These are phyloP conservation scores for Sander lucioperca DNA, from an alignment of 2,113 vertebrate genomes.

Conservation along the genomic window DNA sequence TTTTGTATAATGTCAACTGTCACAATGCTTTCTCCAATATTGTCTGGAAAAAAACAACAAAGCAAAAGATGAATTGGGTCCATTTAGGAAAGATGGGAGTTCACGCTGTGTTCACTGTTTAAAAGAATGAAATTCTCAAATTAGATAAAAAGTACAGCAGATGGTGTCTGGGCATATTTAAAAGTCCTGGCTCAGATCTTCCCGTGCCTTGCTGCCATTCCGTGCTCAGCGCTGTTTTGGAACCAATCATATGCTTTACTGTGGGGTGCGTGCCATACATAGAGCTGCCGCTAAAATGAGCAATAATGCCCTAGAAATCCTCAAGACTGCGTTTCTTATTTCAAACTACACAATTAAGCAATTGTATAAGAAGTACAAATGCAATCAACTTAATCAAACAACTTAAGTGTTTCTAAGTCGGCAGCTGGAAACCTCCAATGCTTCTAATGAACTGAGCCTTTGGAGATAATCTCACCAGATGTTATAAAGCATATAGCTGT, in stretches of 20 bases:
- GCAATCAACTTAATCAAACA: constrained; percentile 57
- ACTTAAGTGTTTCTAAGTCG: constrained; percentile 35
- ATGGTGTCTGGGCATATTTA: constrained; percentile 42
- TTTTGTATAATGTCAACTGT: background rate
- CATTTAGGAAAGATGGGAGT: constrained; percentile 15
- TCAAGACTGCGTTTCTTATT: constrained; percentile 52
- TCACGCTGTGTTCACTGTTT: constrained; percentile 9
- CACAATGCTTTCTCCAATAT: constrained; percentile 3
- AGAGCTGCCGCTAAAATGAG: constrained; percentile 48
- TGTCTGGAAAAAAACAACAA: background rate
- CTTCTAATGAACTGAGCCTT: constrained; percentile 60
- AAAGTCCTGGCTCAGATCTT: constrained; percentile 38
- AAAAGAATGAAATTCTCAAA: constrained; percentile 42
- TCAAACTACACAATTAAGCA: constrained; percentile 59
- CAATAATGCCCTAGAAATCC: constrained; percentile 22
- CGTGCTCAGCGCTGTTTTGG: constrained; percentile 40
- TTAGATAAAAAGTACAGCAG: constrained; percentile 45
- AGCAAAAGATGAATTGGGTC: constrained; percentile 24
- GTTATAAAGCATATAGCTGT: constrained; percentile 37
- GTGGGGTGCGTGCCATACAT: constrained; percentile 14
- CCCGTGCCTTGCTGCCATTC: constrained; percentile 15
- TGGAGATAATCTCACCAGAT: constrained; percentile 71
- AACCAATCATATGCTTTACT: constrained; percentile 45
- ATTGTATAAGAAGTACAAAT: constrained; percentile 45
- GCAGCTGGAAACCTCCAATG: constrained; percentile 51